A percentile compares a stretch with the other conserved stretches of the same genome.
phyloP scores from a whole-genome alignment of 2,797 vertebrate genomes.

The Syngnathus rostellatus region DNA sequence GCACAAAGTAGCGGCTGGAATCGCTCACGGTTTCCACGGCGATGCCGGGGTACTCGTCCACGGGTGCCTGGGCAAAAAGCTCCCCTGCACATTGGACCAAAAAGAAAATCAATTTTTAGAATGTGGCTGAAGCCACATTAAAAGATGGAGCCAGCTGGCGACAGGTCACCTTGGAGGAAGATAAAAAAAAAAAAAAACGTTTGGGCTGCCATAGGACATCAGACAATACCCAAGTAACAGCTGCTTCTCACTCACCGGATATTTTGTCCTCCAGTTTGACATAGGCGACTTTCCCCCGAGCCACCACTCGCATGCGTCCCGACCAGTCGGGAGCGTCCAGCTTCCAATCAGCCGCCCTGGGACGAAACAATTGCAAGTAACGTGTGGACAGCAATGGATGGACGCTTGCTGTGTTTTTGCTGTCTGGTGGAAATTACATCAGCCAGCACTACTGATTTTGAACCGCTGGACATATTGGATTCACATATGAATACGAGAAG shows the following conservation, averaged over 20 bases:
- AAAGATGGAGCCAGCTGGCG: neutral
- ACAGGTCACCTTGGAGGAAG: neutral
- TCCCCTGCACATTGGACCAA: constrained; percentile 71
- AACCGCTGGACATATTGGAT: neutral
- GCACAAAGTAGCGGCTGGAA: constrained; percentile 95
- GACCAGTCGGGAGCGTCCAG: constrained; percentile 92
- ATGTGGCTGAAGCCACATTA: neutral
- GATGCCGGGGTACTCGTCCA: constrained; percentile 87
- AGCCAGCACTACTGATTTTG: neutral
- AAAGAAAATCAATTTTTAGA: neutral
- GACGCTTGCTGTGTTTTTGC: neutral
- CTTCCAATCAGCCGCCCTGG: constrained; percentile 95
- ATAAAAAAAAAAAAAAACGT: neutral
- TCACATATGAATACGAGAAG: neutral
- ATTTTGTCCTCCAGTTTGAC: constrained; percentile 93
- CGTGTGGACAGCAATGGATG: neutral
- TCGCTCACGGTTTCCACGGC: constrained; percentile 92
- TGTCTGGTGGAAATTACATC: neutral
- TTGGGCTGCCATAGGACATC: neutral
- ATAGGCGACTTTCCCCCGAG: constrained; percentile 85
- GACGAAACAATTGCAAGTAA: neutral
- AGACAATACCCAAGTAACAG: neutral
- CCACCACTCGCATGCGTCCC: constrained; percentile 86
- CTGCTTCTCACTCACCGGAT: constrained; percentile 72
- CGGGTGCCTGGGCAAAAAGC: constrained; percentile 91